These are phyloP conservation scores for Galerucella calmariensis DNA, from an alignment of 2,888 invertebrate genomes.

Conservation along the genomic window DNA sequence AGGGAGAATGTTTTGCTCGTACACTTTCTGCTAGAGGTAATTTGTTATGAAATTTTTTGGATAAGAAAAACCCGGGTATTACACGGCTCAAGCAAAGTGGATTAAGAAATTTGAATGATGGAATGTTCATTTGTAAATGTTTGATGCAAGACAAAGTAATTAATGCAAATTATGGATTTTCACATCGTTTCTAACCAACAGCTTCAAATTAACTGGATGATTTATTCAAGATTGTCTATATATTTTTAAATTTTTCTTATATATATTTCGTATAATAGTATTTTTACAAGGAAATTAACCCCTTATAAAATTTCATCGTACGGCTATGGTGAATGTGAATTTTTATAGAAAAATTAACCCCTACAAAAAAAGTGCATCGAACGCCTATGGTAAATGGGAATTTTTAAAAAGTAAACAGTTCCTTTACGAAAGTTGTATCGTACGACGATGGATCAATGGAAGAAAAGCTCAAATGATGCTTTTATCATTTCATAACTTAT, in stretches of 20 bases:
- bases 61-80: slow-evolving; percentile 29
- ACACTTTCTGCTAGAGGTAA: slow-evolving; percentile 26
- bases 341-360: too few relatives aligned
- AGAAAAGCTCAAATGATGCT: too few relatives aligned
- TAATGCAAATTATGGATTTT: not conserved
- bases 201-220: not conserved
- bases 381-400: too few relatives aligned
- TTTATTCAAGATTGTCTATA: not conserved
- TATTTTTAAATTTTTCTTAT: not conserved
- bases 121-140: slow-evolving; percentile 18
- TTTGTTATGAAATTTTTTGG: slow-evolving; percentile 30
- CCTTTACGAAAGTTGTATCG: too few relatives aligned
- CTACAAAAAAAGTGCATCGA: too few relatives aligned
- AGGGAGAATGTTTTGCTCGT: slow-evolving; percentile 31
- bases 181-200: not conserved
- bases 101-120: slow-evolving; percentile 32
- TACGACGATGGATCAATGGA: too few relatives aligned
- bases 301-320: too few relatives aligned
- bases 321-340: too few relatives aligned
- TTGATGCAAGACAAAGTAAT: slow-evolving; percentile 13
- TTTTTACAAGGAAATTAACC: too few relatives aligned
- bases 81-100: slow-evolving; percentile 19
- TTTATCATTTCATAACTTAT: too few relatives aligned
- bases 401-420: too few relatives aligned
- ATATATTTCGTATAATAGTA: too few relatives aligned